A percentile compares a stretch with the other conserved stretches of the same genome.
phyloP scores from a whole-genome alignment of 2,797 vertebrate genomes.

The Pangasius macronema region DNA sequence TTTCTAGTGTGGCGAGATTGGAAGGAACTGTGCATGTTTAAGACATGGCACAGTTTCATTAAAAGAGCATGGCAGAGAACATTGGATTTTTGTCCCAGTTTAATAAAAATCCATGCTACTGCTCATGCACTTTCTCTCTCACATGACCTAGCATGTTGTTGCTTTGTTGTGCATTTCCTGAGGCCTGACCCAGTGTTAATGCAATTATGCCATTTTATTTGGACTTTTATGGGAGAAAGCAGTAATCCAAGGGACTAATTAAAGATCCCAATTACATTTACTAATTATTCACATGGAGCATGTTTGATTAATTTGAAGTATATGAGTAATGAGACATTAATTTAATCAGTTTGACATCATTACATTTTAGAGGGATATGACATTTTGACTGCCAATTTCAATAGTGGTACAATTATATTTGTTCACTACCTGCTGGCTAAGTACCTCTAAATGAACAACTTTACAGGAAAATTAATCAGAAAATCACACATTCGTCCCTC shows the following conservation, averaged over 20 bases:
- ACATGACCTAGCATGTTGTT: background rate
- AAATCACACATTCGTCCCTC: slow-evolving; percentile 10
- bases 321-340: slow-evolving; percentile 12
- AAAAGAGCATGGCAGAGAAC: background rate
- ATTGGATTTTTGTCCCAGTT: slow-evolving; percentile 33
- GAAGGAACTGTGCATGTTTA: background rate
- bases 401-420: background rate
- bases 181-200: slow-evolving; percentile 16
- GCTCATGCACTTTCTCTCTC: background rate
- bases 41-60: background rate
- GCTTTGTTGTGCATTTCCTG: background rate
- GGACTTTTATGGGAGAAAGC: background rate
- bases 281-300: background rate
- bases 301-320: slow-evolving; percentile 17
- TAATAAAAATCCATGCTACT: slow-evolving; percentile 21
- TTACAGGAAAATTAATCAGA: slow-evolving; percentile 4
- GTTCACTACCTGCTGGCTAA: background rate
- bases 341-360: slow-evolving; percentile 22
- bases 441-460: background rate
- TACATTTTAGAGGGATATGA: background rate
- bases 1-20: background rate
- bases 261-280: background rate
- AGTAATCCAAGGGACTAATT: background rate
- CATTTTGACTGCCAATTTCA: background rate
- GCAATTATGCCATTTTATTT: slow-evolving; percentile 41